phyloP scores from a whole-genome alignment of 2,797 vertebrate species.

The Tinamus major region DNA sequence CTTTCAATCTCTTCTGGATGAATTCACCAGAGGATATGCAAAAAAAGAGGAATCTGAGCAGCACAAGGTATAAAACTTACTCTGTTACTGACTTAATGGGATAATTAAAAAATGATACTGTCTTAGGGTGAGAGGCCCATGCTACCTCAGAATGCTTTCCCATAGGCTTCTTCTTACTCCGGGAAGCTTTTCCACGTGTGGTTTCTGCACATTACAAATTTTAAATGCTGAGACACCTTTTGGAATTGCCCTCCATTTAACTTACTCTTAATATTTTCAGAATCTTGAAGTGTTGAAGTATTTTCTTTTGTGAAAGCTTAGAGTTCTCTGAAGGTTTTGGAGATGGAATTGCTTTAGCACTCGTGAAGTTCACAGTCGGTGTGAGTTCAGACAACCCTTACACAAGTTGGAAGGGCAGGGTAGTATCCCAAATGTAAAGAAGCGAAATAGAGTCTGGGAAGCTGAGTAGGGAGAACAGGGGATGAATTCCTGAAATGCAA shows the following conservation, averaged over 20 bases:
- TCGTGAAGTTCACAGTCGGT: neutral
- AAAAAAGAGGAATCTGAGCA: conserved; percentile 92
- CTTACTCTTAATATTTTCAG: neutral
- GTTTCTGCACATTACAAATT: neutral
- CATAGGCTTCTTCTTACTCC: neutral
- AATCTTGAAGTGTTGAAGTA: neutral
- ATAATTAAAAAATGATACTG: neutral
- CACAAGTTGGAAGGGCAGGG: neutral
- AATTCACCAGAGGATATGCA: conserved; percentile 91
- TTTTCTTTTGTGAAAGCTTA: neutral
- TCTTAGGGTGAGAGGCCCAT: neutral
- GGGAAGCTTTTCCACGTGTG: neutral
- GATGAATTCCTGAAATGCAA: neutral
- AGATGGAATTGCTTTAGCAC: neutral
- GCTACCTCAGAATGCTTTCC: neutral
- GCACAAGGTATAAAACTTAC: conserved; percentile 83
- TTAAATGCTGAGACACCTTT: neutral
- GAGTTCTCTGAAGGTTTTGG: neutral
- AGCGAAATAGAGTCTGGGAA: neutral
- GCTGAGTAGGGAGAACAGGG: neutral
- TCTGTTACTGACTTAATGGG: neutral
- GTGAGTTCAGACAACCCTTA: neutral
- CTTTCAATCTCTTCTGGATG: conserved; percentile 96
- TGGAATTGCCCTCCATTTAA: neutral
- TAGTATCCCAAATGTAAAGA: neutral